Conservation (phyloP, 2,797 vertebrate genomes). For the Sparidentex hasta region DNA sequence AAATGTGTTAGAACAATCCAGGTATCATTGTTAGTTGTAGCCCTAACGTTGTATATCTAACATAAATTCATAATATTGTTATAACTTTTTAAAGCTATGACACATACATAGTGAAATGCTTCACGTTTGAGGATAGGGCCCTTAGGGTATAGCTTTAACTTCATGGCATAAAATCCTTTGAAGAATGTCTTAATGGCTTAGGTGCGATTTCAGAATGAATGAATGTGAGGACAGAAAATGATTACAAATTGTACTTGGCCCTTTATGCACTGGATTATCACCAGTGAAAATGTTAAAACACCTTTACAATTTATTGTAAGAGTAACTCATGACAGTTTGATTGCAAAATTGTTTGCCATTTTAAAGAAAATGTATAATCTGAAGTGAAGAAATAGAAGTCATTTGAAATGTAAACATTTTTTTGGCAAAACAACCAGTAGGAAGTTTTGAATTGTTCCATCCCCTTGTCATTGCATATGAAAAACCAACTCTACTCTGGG, state of each 20-base stretch:
- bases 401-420: not conserved
- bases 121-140: not conserved
- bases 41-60: not conserved
- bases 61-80: not conserved
- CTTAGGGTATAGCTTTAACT: not conserved
- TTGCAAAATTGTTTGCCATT: not conserved
- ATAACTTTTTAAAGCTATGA: not conserved
- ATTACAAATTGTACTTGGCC: not conserved
- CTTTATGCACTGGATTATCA: not conserved
- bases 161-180: not conserved
- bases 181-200: not conserved
- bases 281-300: not conserved
- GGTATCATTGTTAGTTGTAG: not conserved
- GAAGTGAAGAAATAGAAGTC: not conserved
- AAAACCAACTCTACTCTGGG: not conserved
- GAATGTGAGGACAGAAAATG: slow-evolving; percentile 2
- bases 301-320: not conserved
- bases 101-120: not conserved
- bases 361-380: not conserved
- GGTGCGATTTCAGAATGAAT: not conserved
- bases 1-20: not conserved
- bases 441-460: not conserved
- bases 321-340: not conserved
- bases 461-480: slow-evolving; percentile 10
- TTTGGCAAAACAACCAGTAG: not conserved